These are phyloP conservation scores for Galeopterus variegatus DNA, from an alignment of 2,113 vertebrate genomes.

Conservation along the genomic window DNA sequence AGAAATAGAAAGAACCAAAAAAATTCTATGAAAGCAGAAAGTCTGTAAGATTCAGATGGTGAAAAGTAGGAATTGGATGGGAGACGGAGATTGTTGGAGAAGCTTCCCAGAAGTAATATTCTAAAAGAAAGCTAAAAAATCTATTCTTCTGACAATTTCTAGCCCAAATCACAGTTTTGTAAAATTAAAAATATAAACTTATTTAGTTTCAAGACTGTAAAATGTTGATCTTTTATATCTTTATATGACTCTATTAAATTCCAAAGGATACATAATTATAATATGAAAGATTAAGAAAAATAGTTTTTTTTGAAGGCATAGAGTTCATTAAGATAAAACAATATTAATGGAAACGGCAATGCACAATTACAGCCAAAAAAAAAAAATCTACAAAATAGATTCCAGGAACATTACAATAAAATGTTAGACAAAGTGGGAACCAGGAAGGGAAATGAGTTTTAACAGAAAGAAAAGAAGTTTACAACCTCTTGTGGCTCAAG, in stretches of 20 bases:
- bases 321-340: constrained; percentile 69
- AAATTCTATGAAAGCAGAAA: not conserved
- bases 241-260: not conserved
- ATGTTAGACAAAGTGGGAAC: constrained; percentile 86
- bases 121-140: constrained; percentile 54
- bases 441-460: constrained; percentile 88
- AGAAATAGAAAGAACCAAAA: not conserved
- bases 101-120: not conserved
- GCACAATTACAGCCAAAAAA: constrained; percentile 44
- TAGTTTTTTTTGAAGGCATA: constrained; percentile 50
- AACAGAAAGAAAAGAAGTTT: constrained; percentile 86
- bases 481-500: constrained; percentile 84
- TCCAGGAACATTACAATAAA: constrained; percentile 82
- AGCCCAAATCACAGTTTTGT: constrained; percentile 15
- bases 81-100: not conserved
- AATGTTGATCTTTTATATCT: constrained; percentile 43
- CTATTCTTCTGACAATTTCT: constrained; percentile 47
- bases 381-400: constrained; percentile 78
- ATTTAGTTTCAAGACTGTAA: not conserved
- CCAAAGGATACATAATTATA: constrained; percentile 6
- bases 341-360: constrained; percentile 72
- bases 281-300: constrained; percentile 12
- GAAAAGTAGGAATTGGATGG: not conserved
- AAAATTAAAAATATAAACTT: constrained; percentile 40
- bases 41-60: not conserved